A percentile compares a stretch with the other conserved stretches of the same genome.
Conservation (phyloP, 2,888 invertebrate species). For the Vesta saturnalis region DNA sequence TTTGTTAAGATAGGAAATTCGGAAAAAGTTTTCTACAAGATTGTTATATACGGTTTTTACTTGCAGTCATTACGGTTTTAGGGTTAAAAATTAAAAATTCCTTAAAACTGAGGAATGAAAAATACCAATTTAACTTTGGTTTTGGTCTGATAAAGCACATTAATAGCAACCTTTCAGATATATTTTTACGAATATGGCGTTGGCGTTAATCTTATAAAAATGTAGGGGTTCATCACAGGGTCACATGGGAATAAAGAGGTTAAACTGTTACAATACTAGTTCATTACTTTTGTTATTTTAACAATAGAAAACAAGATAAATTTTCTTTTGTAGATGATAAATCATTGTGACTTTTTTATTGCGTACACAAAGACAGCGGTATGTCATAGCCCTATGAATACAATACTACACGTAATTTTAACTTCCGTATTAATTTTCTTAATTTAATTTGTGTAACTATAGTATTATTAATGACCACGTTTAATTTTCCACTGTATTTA, state of each 20-base stretch:
- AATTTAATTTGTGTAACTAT: slow-evolving; percentile 35
- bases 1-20: too few species aligned
- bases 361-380: slow-evolving; percentile 40
- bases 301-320: slow-evolving; percentile 48
- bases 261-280: slow-evolving; percentile 37
- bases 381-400: slow-evolving; percentile 35
- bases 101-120: too few species aligned
- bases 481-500: too few species aligned
- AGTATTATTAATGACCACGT: too few species aligned
- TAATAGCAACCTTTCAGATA: too few species aligned
- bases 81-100: too few species aligned
- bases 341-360: slow-evolving; percentile 46
- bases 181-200: too few species aligned
- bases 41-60: too few species aligned
- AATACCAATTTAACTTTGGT: too few species aligned
- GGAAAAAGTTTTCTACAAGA: too few species aligned
- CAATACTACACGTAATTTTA: slow-evolving; percentile 44
- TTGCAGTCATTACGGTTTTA: too few species aligned
- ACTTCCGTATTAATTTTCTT: slow-evolving; percentile 46
- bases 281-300: slow-evolving; percentile 47
- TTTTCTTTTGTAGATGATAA: slow-evolving; percentile 48
- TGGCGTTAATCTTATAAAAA: slow-evolving; percentile 9
- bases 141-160: too few species aligned
- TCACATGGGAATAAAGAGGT: slow-evolving; percentile 28
- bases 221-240: slow-evolving; percentile 27